Conservation (phyloP, 1,140 invertebrate species). For the Drosophila pachea region DNA sequence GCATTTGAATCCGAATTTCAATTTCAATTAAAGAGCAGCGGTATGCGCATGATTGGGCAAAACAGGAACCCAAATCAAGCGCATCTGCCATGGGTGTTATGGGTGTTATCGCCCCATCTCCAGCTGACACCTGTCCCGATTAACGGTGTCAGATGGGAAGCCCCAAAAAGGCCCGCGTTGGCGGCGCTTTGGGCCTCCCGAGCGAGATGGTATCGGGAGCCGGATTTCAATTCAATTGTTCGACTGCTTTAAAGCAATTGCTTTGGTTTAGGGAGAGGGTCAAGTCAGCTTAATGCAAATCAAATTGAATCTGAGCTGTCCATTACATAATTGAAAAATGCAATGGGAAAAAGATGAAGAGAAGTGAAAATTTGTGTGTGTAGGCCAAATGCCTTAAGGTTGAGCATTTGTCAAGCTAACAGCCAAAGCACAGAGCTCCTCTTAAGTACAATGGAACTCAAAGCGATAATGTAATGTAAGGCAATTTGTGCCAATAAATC, state of each 20-base stretch:
- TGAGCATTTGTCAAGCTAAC: conserved; percentile 30
- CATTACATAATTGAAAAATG: conserved; percentile 69
- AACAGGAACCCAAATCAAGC: conserved; percentile 56
- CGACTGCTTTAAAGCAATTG: conserved; percentile 23
- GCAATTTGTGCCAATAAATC: conserved; percentile 75
- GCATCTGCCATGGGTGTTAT: conserved; percentile 30
- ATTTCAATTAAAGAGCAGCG: conserved; percentile 58
- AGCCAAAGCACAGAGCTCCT: conserved; percentile 14
- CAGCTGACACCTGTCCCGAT: conserved; percentile 66
- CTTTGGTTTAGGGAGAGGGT: conserved; percentile 44
- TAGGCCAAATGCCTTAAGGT: conserved; percentile 34
- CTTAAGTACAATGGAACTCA: conserved; percentile 47
- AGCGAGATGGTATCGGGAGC: conserved; percentile 18
- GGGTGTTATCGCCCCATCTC: conserved; percentile 7
- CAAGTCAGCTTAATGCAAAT: conserved; percentile 41
- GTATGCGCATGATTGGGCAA: conserved; percentile 37
- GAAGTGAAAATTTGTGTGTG: neutral
- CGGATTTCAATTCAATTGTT: conserved; percentile 7
- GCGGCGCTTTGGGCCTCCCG: conserved; percentile 32
- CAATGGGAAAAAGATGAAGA: conserved; percentile 20
- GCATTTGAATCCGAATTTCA: conserved; percentile 48
- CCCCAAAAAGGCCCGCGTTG: conserved; percentile 29
- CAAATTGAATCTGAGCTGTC: conserved; percentile 42
- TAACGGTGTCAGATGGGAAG: conserved; percentile 35
- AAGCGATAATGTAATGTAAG: conserved; percentile 75